These are phyloP conservation scores for Hypolimnas misippus DNA, from an alignment of 2,888 invertebrate species.

Conservation along the genomic window DNA sequence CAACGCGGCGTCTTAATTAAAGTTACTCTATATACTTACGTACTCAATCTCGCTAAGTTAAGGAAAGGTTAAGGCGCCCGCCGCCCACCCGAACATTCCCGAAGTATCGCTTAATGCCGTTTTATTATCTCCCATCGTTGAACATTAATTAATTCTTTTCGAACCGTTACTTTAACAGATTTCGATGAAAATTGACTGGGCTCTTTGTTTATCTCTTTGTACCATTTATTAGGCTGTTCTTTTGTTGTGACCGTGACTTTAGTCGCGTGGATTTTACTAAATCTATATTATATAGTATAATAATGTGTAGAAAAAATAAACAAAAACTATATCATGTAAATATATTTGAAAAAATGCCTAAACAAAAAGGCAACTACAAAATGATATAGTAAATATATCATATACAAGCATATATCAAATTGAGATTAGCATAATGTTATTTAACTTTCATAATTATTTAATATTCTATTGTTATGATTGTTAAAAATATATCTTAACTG, in stretches of 20 bases:
- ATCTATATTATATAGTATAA: too few relatives aligned
- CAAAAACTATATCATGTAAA: too few relatives aligned
- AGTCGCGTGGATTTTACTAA: not conserved
- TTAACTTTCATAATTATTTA: too few relatives aligned
- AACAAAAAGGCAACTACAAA: too few relatives aligned
- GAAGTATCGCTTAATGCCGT: slow-evolving; percentile 80
- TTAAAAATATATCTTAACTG: too few relatives aligned
- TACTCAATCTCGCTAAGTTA: slow-evolving; percentile 82
- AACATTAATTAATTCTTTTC: slow-evolving; percentile 74
- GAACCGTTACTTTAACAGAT: slow-evolving; percentile 43
- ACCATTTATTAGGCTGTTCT: not conserved
- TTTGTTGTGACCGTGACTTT: not conserved
- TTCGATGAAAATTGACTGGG: slow-evolving; percentile 38
- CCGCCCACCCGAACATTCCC: slow-evolving; percentile 61
- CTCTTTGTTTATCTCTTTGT: slow-evolving; percentile 14
- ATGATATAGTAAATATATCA: too few relatives aligned
- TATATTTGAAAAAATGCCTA: too few relatives aligned
- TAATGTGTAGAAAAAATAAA: too few relatives aligned
- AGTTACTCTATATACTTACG: slow-evolving; percentile 78
- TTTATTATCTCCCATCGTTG: slow-evolving; percentile 77
- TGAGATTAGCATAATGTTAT: too few relatives aligned
- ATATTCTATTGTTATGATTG: too few relatives aligned
- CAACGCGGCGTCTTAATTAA: slow-evolving; percentile 74
- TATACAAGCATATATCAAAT: too few relatives aligned
- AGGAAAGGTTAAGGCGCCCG: slow-evolving; percentile 74